phyloP scores from a whole-genome alignment of 23 tunicate species.

The Diplosoma virens region DNA sequence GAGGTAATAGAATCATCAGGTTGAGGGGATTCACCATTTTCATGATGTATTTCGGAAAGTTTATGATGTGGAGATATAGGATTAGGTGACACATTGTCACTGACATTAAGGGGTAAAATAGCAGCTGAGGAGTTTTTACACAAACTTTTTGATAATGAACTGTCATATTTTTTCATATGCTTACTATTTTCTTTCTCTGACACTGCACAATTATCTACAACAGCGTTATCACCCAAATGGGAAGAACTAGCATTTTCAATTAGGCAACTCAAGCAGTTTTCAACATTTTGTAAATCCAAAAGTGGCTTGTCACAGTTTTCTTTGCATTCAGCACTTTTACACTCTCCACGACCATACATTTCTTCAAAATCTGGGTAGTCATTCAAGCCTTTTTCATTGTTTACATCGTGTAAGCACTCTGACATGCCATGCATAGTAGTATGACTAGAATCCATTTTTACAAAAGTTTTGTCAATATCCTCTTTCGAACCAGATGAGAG shows the following conservation, averaged over 20 bases:
- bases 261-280: conserved; percentile 18
- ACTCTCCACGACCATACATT: background rate
- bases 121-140: background rate
- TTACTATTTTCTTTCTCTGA: background rate
- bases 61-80: background rate
- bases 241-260: background rate
- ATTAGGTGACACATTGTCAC: background rate
- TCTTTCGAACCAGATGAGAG: background rate
- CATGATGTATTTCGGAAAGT: background rate
- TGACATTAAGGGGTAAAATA: background rate
- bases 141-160: background rate
- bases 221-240: background rate
- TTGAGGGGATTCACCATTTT: too few relatives aligned
- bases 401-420: too few relatives aligned
- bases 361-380: conserved; percentile 11
- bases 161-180: background rate
- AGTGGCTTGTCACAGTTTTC: background rate
- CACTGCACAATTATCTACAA: background rate
- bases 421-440: too few relatives aligned
- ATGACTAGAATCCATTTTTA: too few relatives aligned
- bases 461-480: too few relatives aligned
- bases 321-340: too few relatives aligned
- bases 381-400: too few relatives aligned
- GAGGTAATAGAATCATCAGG: background rate
- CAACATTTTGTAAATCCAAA: conserved; percentile 18